These are phyloP conservation scores for Trachelipus rathkii DNA, from an alignment of 1,140 invertebrate genomes.

Conservation along the genomic window DNA sequence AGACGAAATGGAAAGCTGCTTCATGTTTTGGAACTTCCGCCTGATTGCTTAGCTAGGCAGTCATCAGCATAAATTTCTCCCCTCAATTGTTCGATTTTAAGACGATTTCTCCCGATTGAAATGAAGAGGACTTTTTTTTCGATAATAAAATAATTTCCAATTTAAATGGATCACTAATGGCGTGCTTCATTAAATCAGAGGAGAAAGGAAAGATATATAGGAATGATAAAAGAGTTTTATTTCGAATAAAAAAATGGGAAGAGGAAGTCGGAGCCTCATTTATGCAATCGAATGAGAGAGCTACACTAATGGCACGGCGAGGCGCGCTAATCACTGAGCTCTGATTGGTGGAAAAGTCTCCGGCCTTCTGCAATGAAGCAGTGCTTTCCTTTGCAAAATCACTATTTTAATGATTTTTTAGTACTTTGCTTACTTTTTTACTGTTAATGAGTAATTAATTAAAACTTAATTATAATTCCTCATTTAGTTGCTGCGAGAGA, in stretches of 20 bases:
- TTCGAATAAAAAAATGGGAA: background rate
- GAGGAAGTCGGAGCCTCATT: slow-evolving; percentile 30
- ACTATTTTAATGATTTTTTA: slow-evolving; percentile 31
- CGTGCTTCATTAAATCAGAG: background rate
- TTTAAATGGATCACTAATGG: background rate
- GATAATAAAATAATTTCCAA: background rate
- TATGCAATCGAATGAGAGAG: slow-evolving; percentile 36
- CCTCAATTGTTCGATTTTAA: slow-evolving; percentile 18
- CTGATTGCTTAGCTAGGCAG: slow-evolving; percentile 40
- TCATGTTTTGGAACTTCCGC: slow-evolving; percentile 43
- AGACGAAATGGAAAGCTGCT: slow-evolving; percentile 44
- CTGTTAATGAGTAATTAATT: too few relatives aligned
- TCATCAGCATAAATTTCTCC: slow-evolving; percentile 44
- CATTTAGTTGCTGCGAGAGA: too few relatives aligned
- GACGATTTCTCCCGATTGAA: background rate
- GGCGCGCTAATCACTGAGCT: slow-evolving; percentile 45
- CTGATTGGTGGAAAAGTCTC: slow-evolving; percentile 43
- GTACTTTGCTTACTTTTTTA: background rate
- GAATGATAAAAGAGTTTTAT: background rate
- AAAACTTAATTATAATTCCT: too few relatives aligned
- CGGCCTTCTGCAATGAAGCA: slow-evolving; percentile 42
- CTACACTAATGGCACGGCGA: slow-evolving; percentile 44
- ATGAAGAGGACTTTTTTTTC: slow-evolving; percentile 2
- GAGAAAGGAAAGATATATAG: background rate
- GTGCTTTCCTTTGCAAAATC: slow-evolving; percentile 34